Conservation (phyloP, 2,113 vertebrate genomes). For the Phodopus roborovskii region DNA sequence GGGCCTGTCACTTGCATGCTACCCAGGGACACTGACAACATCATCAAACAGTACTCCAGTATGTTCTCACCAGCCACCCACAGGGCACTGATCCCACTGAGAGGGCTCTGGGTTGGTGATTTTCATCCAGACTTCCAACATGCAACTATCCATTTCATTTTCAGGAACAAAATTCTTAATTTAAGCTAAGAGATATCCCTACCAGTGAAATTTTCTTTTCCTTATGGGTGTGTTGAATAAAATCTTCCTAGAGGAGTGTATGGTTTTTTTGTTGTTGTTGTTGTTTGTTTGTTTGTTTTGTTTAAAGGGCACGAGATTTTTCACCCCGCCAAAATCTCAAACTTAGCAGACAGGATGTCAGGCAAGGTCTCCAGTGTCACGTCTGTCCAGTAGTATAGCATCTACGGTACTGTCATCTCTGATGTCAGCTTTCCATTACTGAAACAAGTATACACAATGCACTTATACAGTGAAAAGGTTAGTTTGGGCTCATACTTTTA, state of each 20-base stretch:
- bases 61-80: neutral
- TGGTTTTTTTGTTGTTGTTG: too few species aligned
- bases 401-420: neutral
- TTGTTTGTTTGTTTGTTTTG: too few species aligned
- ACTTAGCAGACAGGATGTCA: neutral
- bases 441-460: neutral
- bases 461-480: neutral
- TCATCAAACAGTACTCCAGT: neutral
- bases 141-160: neutral
- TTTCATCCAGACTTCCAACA: neutral
- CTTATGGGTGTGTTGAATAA: neutral
- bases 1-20: neutral
- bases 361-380: too few species aligned
- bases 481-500: neutral
- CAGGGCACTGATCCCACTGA: accelerated
- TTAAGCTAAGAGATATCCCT: neutral
- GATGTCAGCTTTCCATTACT: neutral
- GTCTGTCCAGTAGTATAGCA: neutral
- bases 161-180: slow-evolving; percentile 11
- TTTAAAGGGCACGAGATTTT: neutral
- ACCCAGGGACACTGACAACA: neutral
- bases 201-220: neutral
- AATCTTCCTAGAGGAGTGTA: neutral
- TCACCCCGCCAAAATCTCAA: neutral
- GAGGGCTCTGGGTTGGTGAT: neutral